phyloP scores from a whole-genome alignment of 2,113 vertebrate genomes.

The Elephas maximus region DNA sequence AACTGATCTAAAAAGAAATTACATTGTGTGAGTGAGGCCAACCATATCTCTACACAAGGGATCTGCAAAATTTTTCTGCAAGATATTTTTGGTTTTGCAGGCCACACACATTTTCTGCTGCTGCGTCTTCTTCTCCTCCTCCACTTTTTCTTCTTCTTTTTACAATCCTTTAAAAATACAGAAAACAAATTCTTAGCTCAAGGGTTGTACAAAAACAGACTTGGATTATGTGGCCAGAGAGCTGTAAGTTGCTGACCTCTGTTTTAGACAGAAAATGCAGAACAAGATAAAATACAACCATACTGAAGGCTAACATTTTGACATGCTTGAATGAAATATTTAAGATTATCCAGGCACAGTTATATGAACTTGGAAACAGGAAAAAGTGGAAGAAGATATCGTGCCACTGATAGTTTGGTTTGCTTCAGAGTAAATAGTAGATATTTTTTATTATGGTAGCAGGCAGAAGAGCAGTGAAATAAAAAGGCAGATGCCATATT shows the following conservation, averaged over 20 bases:
- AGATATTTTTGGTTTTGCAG: background rate
- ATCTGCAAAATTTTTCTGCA: background rate
- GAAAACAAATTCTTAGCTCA: background rate
- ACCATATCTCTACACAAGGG: background rate
- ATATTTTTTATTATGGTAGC: background rate
- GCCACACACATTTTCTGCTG: background rate
- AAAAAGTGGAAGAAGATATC: background rate
- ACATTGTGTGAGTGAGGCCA: background rate
- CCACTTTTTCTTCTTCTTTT: background rate
- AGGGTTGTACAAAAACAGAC: background rate
- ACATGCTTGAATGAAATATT: background rate
- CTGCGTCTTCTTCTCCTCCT: background rate
- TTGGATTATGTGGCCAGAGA: background rate
- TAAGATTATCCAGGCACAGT: background rate
- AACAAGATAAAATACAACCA: background rate
- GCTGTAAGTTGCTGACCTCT: background rate
- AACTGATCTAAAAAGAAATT: constrained; percentile 13
- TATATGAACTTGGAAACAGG: background rate
- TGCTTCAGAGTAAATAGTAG: background rate
- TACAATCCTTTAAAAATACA: background rate
- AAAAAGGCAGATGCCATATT: background rate
- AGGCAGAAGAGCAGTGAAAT: background rate
- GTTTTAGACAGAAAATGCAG: background rate
- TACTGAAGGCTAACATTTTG: background rate
- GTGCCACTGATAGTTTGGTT: background rate